These are phyloP conservation scores for Scaptomyza polygonia DNA, from an alignment of 2,888 invertebrate species.

Conservation along the genomic window DNA sequence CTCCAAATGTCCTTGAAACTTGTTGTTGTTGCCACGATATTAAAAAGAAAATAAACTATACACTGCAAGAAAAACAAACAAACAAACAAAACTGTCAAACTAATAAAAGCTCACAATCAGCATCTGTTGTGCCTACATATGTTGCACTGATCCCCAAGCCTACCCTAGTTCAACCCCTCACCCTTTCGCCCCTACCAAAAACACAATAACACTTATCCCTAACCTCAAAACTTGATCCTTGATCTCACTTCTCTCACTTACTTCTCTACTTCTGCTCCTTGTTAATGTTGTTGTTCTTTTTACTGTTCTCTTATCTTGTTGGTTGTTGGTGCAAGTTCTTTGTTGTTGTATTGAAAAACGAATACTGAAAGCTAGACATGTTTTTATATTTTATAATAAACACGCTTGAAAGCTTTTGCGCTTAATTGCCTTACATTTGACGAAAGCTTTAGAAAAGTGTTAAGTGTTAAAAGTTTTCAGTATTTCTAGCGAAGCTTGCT, in stretches of 20 bases:
- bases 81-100: slow-evolving; percentile 36
- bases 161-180: neutral
- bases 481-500: slow-evolving; percentile 35
- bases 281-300: slow-evolving; percentile 20
- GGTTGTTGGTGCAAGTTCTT: slow-evolving; percentile 56
- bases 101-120: slow-evolving; percentile 56
- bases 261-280: slow-evolving; percentile 26
- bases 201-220: slow-evolving; percentile 39
- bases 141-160: slow-evolving; percentile 34
- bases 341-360: slow-evolving; percentile 42
- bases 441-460: slow-evolving; percentile 30
- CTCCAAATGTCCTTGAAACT: slow-evolving; percentile 36
- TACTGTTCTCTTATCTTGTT: slow-evolving; percentile 31
- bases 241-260: neutral
- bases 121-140: slow-evolving; percentile 39
- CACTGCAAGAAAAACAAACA: slow-evolving; percentile 39
- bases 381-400: slow-evolving; percentile 33
- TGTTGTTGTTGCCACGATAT: slow-evolving; percentile 54
- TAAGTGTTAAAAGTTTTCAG: slow-evolving; percentile 38
- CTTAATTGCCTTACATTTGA: slow-evolving; percentile 15
- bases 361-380: slow-evolving; percentile 82
- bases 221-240: slow-evolving; percentile 31
- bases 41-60: slow-evolving; percentile 11
- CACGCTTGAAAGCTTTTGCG: slow-evolving; percentile 57
- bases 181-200: slow-evolving; percentile 9